Evolutionary conservation across 2,888 invertebrate genomes (phyloP), one percentile per base, ranked within the genome.

Genomic region (Rosalia funebris): DNA sequence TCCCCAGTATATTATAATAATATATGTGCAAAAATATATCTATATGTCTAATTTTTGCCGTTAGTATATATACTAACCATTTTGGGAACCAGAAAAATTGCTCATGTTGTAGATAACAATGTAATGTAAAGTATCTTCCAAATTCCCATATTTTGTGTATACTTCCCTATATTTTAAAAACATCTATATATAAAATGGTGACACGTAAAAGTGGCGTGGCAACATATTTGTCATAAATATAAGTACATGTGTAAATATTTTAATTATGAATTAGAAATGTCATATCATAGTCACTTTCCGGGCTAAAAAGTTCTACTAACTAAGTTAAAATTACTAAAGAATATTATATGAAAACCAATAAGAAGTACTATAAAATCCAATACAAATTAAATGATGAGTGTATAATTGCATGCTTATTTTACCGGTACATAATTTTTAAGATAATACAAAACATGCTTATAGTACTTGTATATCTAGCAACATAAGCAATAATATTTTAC

Each of bases 41-140:
- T 58, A 39, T 62, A 62, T 71, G 69, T 75, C 72, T 71, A 72
- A 71, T 72, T 77, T 77, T 60, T 74, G 74, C 76, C 68, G 68
- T 77, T 79, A 79, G 75, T 79, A 79, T 79, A 79, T 71, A 79
- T 79, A 78, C 79, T 75, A n/a, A n/a, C n/a, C n/a, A n/a, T n/a
- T 79, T 79, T 73, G 75, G 76, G 75, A 74, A 78, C 80, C 78
- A 77, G 78, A 80, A 79, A 74, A 73, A 74, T 79, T 80, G 80
- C 80, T 80, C 80, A 80, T 74, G 74, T 66, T 79, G 77, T 78
- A 74, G 75, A 73, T 74, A 74, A 65, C 64, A 63, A 63, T 70
- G 66, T 70, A 60, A 57, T 65, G 53, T 61, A 65, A 48, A 58
- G 56, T 56, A 50, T 11, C 17, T 34, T 34, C 48, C 53, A 42